Evolutionary conservation across 2,888 invertebrate genomes (phyloP), one percentile per base, ranked within the genome.

Genomic region (Acleris emargana): DNA sequence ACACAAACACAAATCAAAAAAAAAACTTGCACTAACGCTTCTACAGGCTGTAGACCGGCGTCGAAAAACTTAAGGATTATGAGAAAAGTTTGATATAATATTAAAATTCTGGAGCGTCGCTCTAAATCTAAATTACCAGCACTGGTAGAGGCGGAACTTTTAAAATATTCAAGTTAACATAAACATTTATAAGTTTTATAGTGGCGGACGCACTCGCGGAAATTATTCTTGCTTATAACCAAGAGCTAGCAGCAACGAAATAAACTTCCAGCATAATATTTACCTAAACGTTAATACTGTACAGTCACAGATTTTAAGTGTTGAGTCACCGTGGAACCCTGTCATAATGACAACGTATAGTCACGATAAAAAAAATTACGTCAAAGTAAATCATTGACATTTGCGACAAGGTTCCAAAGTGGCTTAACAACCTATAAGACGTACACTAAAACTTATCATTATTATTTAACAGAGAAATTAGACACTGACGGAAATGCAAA

Each of bases 231-330:
- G 74, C 68, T 72, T 58, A 72, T 71, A 60, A 68, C 68, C 67
- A 68, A 59, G 38, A 62, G 68, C 55, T 61, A 60, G 67, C 66
- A 69, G 58, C 57, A 50, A 68, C 70, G 42, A 53, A 55, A 67
- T 51, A 53, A 79, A 83, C 73, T 81, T 77, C 71, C 54, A 62
- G 76, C 73, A 79, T 81, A 75, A 58, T 78, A 77, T 79, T 75
- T 28, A 52, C 50, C 50, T 53, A 18, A 54, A 67, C 58, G 43
- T 38, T 55, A 60, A 54, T 58, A 63, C 28, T 13, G 6, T 9
- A 43, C 9, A 32, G 32, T 32, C 9, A 32, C 2, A 3, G 0
- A 32, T 9, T 32, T 32, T 3, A 9, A 32, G 3, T 9, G 9
- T 32, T 32, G 9, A 32, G 32, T 32, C 32, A 32, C 32, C 3